Evolutionary conservation across 2,888 invertebrate species (phyloP).

Genomic region (Brenthis ino): DNA sequence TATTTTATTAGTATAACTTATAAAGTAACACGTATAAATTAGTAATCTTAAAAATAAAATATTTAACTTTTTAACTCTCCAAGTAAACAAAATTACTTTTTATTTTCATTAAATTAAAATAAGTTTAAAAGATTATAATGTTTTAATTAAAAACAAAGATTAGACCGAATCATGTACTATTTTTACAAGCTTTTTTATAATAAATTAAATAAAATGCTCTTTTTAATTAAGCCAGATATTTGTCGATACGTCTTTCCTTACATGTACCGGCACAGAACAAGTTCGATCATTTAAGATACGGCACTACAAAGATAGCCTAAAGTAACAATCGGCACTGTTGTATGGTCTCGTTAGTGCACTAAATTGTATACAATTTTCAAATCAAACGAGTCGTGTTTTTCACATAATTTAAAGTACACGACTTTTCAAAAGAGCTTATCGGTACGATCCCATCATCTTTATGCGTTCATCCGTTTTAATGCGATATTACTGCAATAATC

Average conservation of each 20-base stretch:
- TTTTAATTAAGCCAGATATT: slow-evolving; percentile 31
- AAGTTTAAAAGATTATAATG: too few species aligned
- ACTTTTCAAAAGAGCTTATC: slow-evolving; percentile 14
- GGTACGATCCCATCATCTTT: not conserved
- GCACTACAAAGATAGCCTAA: slow-evolving; percentile 42
- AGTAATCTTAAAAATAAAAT: too few species aligned
- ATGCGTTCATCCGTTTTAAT: not conserved
- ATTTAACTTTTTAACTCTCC: too few species aligned
- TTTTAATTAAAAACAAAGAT: not conserved
- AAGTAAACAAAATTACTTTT: too few species aligned
- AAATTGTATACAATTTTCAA: slow-evolving; percentile 34
- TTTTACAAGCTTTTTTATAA: not conserved
- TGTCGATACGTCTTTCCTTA: slow-evolving; percentile 29
- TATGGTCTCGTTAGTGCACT: slow-evolving; percentile 26
- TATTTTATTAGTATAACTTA: too few species aligned
- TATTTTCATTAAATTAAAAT: too few species aligned
- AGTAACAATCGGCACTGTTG: slow-evolving; percentile 32
- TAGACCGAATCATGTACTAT: not conserved
- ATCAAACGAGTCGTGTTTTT: slow-evolving; percentile 30
- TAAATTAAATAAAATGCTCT: slow-evolving; percentile 24
- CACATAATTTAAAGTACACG: slow-evolving; percentile 23
- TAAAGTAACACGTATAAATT: too few species aligned
- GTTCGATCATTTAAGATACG: slow-evolving; percentile 34
- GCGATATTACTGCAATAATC: not conserved
- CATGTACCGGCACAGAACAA: slow-evolving; percentile 23